Percentiles rank a stretch among this genome's conserved stretches.
Conservation (phyloP, 2,797 vertebrate genomes). For the Distichodus sexfasciatus region DNA sequence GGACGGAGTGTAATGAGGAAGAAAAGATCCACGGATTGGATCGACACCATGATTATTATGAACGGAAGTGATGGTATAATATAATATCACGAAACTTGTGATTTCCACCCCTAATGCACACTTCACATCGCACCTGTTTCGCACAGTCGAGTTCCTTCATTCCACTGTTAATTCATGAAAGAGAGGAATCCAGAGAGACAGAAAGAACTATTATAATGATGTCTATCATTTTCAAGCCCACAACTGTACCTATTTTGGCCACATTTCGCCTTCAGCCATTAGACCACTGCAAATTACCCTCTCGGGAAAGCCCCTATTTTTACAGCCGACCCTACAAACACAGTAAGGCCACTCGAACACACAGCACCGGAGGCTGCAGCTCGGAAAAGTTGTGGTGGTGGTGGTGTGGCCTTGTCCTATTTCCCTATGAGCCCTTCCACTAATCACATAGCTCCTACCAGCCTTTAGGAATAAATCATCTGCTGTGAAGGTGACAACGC, state of each 20-base stretch:
- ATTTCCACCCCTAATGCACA: too few relatives aligned
- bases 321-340: conserved; percentile 41
- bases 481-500: conserved; percentile 50
- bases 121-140: conserved; percentile 98
- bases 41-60: too few relatives aligned
- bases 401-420: conserved; percentile 19
- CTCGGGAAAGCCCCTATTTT: conserved; percentile 62
- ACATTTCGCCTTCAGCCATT: conserved; percentile 19
- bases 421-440: not conserved
- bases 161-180: conserved; percentile 64
- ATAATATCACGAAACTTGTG: too few relatives aligned
- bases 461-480: conserved; percentile 26
- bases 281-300: conserved; percentile 48
- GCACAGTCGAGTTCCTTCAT: conserved; percentile 86
- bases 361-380: conserved; percentile 9
- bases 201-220: conserved; percentile 65
- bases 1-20: not conserved
- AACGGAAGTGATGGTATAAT: too few relatives aligned
- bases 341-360: not conserved
- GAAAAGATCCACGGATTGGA: too few relatives aligned
- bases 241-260: conserved; percentile 23
- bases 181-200: conserved; percentile 18
- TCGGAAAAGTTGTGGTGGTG: conserved; percentile 17
- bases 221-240: conserved; percentile 28
- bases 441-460: conserved; percentile 4